These are phyloP conservation scores for Ianthella basta DNA, from an alignment of 37 sponge, comb jelly and placozoan genomes.

Conservation along the genomic window DNA sequence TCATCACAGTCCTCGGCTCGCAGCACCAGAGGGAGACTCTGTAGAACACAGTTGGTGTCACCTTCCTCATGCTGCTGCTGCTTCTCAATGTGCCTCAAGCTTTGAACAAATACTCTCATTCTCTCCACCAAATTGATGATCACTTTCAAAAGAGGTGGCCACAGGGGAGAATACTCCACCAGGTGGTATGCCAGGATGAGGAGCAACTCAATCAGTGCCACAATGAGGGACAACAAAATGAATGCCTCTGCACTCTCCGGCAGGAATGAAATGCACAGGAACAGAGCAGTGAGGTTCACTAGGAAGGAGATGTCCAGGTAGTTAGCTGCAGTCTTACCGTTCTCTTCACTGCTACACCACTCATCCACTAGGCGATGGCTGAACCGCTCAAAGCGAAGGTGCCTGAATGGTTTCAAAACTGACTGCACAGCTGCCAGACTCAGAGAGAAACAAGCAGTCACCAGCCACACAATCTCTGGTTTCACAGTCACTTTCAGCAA, in stretches of 20 bases:
- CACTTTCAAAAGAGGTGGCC: neutral
- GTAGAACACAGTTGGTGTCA: neutral
- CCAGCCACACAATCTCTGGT: neutral
- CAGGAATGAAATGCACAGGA: conserved; percentile 1
- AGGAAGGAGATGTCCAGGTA: conserved; percentile 12
- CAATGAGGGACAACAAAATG: neutral
- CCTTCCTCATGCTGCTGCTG: neutral
- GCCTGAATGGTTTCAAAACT: neutral
- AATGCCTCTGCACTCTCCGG: neutral
- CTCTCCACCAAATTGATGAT: neutral
- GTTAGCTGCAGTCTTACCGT: conserved; percentile 5
- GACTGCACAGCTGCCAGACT: neutral
- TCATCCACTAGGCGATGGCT: neutral
- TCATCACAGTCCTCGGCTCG: neutral
- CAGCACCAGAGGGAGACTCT: neutral
- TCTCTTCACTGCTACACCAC: neutral
- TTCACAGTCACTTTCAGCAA: neutral
- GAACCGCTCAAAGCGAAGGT: neutral
- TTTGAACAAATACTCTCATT: neutral
- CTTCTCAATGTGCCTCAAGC: neutral
- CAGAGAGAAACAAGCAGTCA: neutral
- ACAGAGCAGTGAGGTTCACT: conserved; percentile 19
- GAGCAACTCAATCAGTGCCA: neutral
- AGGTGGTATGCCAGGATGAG: conserved; percentile 7
- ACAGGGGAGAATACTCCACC: conserved; percentile 7